A percentile compares a stretch with the other conserved stretches of the same genome.
phyloP scores from a whole-genome alignment of 2,888 invertebrate genomes.

The Pollenia angustigena region DNA sequence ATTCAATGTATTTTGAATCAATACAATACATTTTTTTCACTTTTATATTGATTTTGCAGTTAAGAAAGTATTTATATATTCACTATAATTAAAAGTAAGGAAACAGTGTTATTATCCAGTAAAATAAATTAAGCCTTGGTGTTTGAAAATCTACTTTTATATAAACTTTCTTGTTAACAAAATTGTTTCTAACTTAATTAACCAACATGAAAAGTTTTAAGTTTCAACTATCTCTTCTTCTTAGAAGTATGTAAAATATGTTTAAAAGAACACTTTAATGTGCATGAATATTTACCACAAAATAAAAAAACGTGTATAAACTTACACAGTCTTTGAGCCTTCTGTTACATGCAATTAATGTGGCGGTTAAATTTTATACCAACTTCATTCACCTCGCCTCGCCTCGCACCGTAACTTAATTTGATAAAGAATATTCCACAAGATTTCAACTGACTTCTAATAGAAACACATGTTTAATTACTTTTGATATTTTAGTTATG shows the following conservation, averaged over 20 bases:
- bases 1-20: no score
- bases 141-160: neutral
- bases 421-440: conserved; percentile 45
- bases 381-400: conserved; percentile 36
- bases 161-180: conserved; percentile 12
- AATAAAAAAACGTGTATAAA: conserved; percentile 12
- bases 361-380: conserved; percentile 57
- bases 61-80: no score
- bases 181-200: conserved; percentile 19
- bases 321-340: conserved; percentile 30
- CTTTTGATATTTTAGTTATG: conserved; percentile 56
- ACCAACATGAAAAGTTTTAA: conserved; percentile 33
- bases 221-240: conserved; percentile 24
- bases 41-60: no score
- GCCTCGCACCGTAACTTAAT: conserved; percentile 23
- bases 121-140: no score
- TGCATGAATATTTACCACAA: conserved; percentile 28
- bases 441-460: conserved; percentile 31
- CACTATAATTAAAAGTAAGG: no score
- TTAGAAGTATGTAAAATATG: neutral
- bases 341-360: conserved; percentile 58
- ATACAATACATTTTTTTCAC: no score
- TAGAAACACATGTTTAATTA: conserved; percentile 66
- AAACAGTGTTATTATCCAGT: no score
- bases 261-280: conserved; percentile 7